Evolutionary conservation across 1,140 invertebrate genomes (phyloP).

Genomic region (Diachasma alloeum): DNA sequence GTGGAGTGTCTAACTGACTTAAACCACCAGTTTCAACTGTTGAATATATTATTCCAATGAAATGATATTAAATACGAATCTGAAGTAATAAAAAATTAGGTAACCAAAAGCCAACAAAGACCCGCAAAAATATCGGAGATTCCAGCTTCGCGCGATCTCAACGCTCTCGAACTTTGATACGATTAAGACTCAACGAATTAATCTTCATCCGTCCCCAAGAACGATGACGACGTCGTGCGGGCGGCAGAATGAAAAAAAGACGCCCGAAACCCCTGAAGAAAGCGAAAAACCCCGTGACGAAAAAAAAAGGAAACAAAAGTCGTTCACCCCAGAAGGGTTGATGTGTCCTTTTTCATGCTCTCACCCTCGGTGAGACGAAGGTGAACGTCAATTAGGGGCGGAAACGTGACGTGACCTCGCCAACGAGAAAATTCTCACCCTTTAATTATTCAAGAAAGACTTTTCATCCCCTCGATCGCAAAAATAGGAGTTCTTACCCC

Average conservation of each 20-base stretch:
- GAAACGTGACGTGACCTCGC: slow-evolving; percentile 28
- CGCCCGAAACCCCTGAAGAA: background rate
- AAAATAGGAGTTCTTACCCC: background rate
- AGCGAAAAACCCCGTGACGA: slow-evolving; percentile 24
- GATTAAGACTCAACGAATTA: slow-evolving; percentile 67
- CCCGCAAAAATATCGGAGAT: slow-evolving; percentile 30
- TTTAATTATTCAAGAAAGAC: slow-evolving; percentile 18
- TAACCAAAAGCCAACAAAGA: slow-evolving; percentile 3
- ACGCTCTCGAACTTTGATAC: slow-evolving; percentile 64
- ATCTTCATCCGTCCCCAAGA: slow-evolving; percentile 60
- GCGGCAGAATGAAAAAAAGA: slow-evolving; percentile 29
- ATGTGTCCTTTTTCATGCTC: slow-evolving; percentile 13
- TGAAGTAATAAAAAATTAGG: slow-evolving; percentile 15
- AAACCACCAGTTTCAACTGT: no score
- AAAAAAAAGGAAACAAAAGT: slow-evolving; percentile 15
- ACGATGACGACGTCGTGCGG: slow-evolving; percentile 20
- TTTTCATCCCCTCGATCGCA: background rate
- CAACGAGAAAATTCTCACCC: slow-evolving; percentile 24
- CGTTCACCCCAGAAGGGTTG: slow-evolving; percentile 17
- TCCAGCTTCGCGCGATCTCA: slow-evolving; percentile 38
- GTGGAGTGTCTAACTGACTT: no score
- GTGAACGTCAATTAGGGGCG: slow-evolving; percentile 52
- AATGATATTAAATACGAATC: slow-evolving; percentile 18
- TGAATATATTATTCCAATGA: no score
- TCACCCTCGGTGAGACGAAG: slow-evolving; percentile 40